These are phyloP conservation scores for Caenorhabditis tropicalis DNA, from an alignment of 1,140 invertebrate genomes.

Conservation along the genomic window DNA sequence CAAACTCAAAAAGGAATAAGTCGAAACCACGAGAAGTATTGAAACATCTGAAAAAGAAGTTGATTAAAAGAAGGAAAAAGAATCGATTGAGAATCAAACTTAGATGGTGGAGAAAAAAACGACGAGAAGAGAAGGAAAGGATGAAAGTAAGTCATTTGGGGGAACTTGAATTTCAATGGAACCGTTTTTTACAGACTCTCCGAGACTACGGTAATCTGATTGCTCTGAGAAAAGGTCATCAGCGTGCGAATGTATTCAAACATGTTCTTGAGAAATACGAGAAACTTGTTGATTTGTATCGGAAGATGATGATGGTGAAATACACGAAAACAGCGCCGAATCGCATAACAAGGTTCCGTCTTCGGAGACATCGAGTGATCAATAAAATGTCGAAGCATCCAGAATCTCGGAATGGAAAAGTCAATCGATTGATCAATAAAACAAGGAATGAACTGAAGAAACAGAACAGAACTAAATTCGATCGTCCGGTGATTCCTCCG, in stretches of 20 bases:
- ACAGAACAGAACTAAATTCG: neutral
- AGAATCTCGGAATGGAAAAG: constrained; percentile 8
- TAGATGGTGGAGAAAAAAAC: neutral
- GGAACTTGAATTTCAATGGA: neutral
- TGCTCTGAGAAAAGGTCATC: no score
- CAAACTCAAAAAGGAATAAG: neutral
- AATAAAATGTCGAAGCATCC: constrained; percentile 15
- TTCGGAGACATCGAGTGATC: constrained; percentile 18
- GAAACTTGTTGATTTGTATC: neutral
- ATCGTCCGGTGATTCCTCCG: neutral
- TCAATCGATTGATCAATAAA: neutral
- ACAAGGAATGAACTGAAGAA: neutral
- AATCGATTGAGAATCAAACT: neutral
- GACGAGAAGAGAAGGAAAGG: neutral
- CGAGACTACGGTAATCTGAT: neutral
- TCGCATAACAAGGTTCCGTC: neutral
- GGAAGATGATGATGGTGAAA: neutral
- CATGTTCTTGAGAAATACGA: neutral
- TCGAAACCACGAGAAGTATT: neutral
- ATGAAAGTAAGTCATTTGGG: neutral
- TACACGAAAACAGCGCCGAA: neutral
- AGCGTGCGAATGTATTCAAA: neutral
- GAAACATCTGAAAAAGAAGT: neutral
- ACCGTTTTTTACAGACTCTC: neutral
- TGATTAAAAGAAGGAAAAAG: neutral